phyloP scores from a whole-genome alignment of 2,113 vertebrate genomes.

The Pygoscelis adeliae region DNA sequence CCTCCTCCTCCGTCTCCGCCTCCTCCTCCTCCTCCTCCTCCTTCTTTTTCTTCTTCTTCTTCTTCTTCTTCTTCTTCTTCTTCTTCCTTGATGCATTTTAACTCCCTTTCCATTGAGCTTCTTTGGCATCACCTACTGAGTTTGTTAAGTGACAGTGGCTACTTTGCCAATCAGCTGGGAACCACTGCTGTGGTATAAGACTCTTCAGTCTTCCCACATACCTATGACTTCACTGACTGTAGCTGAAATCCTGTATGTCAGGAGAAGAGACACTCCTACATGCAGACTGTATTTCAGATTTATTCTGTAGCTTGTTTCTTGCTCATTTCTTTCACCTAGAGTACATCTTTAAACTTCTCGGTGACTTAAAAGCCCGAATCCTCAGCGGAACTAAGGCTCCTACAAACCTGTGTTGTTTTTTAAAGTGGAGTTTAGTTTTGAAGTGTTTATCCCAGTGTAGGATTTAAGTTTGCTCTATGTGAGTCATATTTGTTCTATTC shows the following conservation, averaged over 20 bases:
- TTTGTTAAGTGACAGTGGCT: not conserved
- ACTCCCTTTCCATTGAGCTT: not conserved
- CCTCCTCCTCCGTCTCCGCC: not conserved
- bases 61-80: not conserved
- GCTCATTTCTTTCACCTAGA: not conserved
- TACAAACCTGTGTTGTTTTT: not conserved
- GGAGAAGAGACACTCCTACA: constrained; percentile 49
- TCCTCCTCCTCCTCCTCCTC: not conserved
- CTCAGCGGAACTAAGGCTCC: not conserved
- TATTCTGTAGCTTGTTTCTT: not conserved
- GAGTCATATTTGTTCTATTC: constrained; percentile 27
- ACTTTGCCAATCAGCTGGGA: not conserved
- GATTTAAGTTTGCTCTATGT: not conserved
- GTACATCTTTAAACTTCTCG: not conserved
- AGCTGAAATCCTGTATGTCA: not conserved
- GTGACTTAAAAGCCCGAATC: not conserved
- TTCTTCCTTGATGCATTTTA: not conserved
- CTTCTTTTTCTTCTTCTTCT: not conserved
- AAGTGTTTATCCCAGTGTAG: not conserved
- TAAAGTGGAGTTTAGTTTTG: not conserved
- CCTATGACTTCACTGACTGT: constrained; percentile 24
- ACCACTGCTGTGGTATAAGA: not conserved
- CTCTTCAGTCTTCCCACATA: constrained; percentile 33
- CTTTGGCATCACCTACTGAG: not conserved
- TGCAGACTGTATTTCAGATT: not conserved